Evolutionary conservation across 2,113 vertebrate genomes (phyloP).

Genomic region (Agelaius phoeniceus): DNA sequence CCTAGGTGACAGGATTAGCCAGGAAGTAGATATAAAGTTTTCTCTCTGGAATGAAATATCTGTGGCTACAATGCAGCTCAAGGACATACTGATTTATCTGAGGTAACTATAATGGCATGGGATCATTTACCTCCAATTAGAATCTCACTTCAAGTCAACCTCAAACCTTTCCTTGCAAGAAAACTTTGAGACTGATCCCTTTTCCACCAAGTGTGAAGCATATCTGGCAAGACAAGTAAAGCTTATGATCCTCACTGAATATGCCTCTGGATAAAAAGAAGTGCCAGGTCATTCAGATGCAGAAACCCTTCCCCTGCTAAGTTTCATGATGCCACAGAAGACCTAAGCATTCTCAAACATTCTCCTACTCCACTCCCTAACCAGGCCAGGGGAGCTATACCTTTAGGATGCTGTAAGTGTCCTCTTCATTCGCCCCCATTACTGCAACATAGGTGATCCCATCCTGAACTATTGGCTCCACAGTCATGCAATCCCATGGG

Average conservation of each 20-base stretch:
- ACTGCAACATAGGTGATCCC: constrained; percentile 61
- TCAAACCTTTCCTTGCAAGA: not conserved
- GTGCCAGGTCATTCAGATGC: not conserved
- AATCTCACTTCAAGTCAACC: not conserved
- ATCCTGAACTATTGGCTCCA: not conserved
- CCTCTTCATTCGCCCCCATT: not conserved
- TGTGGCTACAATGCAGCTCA: not conserved
- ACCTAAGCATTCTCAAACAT: not conserved
- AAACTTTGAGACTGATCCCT: not conserved
- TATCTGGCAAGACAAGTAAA: not conserved
- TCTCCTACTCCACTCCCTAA: not conserved
- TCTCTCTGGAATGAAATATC: not conserved
- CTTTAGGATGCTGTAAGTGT: constrained; percentile 58
- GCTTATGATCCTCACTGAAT: not conserved
- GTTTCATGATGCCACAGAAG: not conserved
- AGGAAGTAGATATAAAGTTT: not conserved
- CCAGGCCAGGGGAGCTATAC: not conserved
- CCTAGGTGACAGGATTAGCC: not conserved
- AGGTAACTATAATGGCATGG: not conserved
- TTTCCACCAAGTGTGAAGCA: not conserved
- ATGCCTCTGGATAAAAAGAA: not conserved
- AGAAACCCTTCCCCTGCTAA: not conserved
- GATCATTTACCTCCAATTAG: not conserved
- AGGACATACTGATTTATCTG: not conserved
- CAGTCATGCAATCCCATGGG: not conserved